Percentiles rank a stretch among this genome's conserved stretches.
Conservation (phyloP, 2,113 vertebrate species). For the Scomber scombrus region DNA sequence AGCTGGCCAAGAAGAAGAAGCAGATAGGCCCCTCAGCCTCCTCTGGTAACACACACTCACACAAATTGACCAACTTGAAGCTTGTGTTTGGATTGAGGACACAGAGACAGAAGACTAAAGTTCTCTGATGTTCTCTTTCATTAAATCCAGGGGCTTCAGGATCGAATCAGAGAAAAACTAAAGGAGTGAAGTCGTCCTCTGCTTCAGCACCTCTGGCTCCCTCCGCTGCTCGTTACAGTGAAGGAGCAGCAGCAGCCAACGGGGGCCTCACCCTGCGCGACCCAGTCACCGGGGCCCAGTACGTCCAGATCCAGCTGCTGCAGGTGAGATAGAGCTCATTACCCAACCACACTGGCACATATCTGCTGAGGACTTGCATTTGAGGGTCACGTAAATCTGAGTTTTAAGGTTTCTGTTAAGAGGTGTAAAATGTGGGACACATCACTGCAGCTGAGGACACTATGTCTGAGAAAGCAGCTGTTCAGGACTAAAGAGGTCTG, state of each 20-base stretch:
- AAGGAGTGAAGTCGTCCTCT: conserved; percentile 79
- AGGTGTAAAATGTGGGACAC: no score
- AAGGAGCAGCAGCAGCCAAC: conserved; percentile 81
- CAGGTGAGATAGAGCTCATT: conserved; percentile 86
- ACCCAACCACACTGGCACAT: no score
- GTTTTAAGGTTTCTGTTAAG: no score
- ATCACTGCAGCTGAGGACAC: no score
- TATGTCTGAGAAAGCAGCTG: no score
- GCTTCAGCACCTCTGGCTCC: conserved; percentile 54
- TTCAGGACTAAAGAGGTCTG: no score
- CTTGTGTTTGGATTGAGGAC: neutral
- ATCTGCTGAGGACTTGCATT: no score
- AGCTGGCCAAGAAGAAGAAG: conserved; percentile 94
- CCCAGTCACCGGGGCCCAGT: conserved; percentile 87
- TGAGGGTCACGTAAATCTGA: no score
- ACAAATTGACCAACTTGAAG: accelerated
- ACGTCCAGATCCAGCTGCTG: conserved; percentile 93
- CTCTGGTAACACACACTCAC: conserved; percentile 80
- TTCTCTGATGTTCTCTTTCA: neutral
- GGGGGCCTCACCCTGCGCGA: conserved; percentile 88
- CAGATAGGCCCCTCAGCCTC: conserved; percentile 84
- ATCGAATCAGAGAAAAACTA: conserved; percentile 85
- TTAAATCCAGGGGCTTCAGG: conserved; percentile 77
- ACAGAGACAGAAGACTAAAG: neutral
- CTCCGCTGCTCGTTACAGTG: conserved; percentile 78